Evolutionary conservation across 2,113 vertebrate genomes (phyloP).

Genomic region (Phyllopteryx taeniolatus): DNA sequence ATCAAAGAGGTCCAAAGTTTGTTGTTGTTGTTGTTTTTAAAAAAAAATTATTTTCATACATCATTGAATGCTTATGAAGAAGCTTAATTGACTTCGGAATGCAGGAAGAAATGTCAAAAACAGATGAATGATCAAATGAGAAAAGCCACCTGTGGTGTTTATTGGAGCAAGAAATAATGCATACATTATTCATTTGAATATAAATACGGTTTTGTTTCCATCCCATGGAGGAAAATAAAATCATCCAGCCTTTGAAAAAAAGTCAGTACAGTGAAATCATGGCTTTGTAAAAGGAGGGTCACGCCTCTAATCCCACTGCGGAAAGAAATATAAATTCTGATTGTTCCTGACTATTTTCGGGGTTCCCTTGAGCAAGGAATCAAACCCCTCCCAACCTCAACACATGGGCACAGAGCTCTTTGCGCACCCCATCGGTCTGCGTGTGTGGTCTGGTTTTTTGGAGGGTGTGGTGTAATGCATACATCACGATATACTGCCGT

Average conservation of each 20-base stretch:
- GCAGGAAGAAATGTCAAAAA: conserved; percentile 29
- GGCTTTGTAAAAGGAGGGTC: background rate
- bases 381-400: background rate
- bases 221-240: background rate
- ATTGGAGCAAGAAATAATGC: conserved; percentile 4
- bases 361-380: background rate
- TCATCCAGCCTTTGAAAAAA: background rate
- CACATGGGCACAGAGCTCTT: background rate
- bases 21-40: background rate
- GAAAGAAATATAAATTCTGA: background rate
- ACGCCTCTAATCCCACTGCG: background rate
- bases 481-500: background rate
- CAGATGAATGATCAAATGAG: conserved; percentile 1
- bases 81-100: conserved; percentile 33
- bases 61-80: conserved; percentile 53
- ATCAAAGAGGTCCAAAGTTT: conserved; percentile 31
- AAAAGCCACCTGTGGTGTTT: conserved; percentile 17
- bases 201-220: background rate
- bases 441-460: background rate
- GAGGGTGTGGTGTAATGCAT: background rate
- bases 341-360: background rate
- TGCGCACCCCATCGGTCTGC: background rate
- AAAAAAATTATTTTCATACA: conserved; percentile 53
- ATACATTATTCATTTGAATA: conserved; percentile 2
- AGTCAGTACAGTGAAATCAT: background rate